These are phyloP conservation scores for Otolemur crassicaudatus DNA, from an alignment of 2,797 vertebrate genomes.

Conservation along the genomic window DNA sequence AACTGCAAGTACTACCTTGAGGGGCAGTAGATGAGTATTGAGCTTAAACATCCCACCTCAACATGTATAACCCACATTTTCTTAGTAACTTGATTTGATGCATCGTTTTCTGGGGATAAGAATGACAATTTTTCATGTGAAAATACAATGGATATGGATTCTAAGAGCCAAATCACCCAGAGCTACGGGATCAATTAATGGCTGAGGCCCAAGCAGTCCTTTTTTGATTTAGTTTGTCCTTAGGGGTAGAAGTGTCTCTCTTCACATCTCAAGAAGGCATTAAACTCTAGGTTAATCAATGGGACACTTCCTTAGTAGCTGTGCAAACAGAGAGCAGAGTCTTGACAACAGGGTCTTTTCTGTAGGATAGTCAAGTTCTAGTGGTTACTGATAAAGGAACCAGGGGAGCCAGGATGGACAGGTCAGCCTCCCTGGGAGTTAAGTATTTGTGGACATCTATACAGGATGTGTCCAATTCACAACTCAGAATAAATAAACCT, in stretches of 20 bases:
- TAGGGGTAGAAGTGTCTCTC: background rate
- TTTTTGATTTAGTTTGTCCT: background rate
- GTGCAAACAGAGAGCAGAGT: background rate
- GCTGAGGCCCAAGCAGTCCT: background rate
- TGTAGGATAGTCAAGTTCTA: background rate
- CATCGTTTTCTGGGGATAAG: background rate
- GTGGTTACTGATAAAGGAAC: background rate
- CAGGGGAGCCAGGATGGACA: background rate
- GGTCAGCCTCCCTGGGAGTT: background rate
- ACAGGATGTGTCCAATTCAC: background rate
- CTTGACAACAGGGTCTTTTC: background rate
- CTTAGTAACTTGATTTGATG: background rate
- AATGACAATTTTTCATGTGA: background rate
- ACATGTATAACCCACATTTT: background rate
- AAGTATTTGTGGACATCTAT: background rate
- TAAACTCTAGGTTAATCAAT: background rate
- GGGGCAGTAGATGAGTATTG: background rate
- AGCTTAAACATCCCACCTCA: background rate
- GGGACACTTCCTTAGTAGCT: background rate
- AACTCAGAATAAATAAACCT: background rate
- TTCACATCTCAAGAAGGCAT: constrained; percentile 4
- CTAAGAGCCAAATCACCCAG: background rate
- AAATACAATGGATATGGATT: background rate
- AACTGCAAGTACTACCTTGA: background rate
- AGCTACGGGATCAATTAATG: background rate